Base-by-base conservation (phyloP, 1,140 invertebrate genomes). In the Cephus cinctus region DNA sequence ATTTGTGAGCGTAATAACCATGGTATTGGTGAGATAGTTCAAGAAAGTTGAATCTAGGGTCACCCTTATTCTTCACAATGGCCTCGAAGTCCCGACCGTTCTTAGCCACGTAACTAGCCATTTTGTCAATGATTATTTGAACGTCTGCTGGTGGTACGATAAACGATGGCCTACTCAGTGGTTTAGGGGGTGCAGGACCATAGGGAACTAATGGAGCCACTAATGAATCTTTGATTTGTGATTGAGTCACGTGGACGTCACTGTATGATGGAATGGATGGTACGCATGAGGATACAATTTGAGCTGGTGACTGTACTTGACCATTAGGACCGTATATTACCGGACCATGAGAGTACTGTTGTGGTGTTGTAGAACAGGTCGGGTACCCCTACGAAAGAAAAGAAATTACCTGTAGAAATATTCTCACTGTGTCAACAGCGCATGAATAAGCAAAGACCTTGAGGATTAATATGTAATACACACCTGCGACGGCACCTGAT, bases 41-140 rank as follows among this genome's bases (percentile, higher is more conserved):
- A 0, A 94, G 69, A 69, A 94, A 94, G 12, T 83, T 83, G 65
- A 94, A 97, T 19, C 94, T 75, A 0, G 86, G 82, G 71, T 96
- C 94, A 11, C 88, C 87, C 75, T 94, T 95, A 3, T 83, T 86
- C 62, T 86, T 86, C 0, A 97, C 88, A 20, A 92, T 89, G 6
- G 85, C 82, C 62, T 97, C 94, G 73, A 98, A 98, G 56, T 94
- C 90, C 36, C 85, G 80, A 0, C 95, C 96, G 77, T 98, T 98
- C 61, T 94, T 94, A 0, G 89, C 87, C 0, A 98, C 94, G 67
- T 98, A 98, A 46, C 86, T 86, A 2, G 94, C 94, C 86, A 98
- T 96, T 77, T 96, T 96, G 69, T 97, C 93, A 39, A 98, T 92
- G 5, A 98, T 89, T 30, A 89, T 81, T 64, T 90, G 86, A 4